Conservation (phyloP, 2,113 vertebrate genomes). For the Sardina pilchardus region DNA sequence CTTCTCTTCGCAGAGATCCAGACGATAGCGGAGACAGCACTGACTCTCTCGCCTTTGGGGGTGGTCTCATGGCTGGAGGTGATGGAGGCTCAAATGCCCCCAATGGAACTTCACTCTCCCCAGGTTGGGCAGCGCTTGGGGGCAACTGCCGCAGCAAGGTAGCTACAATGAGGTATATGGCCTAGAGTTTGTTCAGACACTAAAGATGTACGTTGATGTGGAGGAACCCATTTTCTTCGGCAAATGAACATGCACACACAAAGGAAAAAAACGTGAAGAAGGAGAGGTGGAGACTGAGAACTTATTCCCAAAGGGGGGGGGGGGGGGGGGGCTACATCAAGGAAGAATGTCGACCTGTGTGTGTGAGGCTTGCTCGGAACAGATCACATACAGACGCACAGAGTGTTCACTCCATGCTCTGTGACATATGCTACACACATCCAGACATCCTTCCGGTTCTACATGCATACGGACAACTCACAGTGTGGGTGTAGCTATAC, state of each 20-base stretch:
- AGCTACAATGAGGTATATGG: constrained; percentile 55
- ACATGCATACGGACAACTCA: not conserved
- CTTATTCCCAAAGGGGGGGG: not conserved
- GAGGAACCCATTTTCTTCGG: constrained; percentile 33
- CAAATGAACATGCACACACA: constrained; percentile 33
- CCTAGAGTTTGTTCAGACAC: constrained; percentile 53
- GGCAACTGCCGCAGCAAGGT: not conserved
- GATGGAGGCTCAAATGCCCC: not conserved
- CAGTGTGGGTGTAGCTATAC: not conserved
- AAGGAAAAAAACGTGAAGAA: constrained; percentile 18
- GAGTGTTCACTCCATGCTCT: not conserved
- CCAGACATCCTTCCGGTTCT: not conserved
- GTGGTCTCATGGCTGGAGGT: not conserved
- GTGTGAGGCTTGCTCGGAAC: not conserved
- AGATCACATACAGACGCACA: not conserved
- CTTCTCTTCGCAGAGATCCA: not conserved
- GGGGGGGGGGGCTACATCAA: not conserved
- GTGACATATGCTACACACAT: not conserved
- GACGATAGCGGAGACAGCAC: not conserved
- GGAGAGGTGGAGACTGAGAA: not conserved
- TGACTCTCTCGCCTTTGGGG: not conserved
- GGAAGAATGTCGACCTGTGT: not conserved
- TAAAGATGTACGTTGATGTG: not conserved
- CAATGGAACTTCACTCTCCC: not conserved
- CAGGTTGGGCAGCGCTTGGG: not conserved